These are phyloP conservation scores for Drosophila subquinaria DNA, from an alignment of 2,888 invertebrate species.

Conservation along the genomic window DNA sequence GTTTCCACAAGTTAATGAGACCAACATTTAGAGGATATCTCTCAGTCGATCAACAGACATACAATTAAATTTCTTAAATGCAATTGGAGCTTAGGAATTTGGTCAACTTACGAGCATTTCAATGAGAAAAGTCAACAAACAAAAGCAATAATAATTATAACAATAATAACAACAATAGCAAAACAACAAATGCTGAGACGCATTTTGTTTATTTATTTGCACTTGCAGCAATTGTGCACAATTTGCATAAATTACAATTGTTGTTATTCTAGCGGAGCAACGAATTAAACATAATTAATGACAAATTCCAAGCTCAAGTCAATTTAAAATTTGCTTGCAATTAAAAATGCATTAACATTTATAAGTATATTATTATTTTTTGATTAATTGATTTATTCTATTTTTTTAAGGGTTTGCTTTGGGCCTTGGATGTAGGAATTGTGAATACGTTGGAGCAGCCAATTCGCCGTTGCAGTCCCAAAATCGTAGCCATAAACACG, in stretches of 20 bases:
- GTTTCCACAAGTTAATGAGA: not conserved
- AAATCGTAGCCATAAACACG: constrained; percentile 88
- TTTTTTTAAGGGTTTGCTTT: constrained; percentile 86
- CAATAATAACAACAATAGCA: constrained; percentile 5
- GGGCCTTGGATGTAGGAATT: constrained; percentile 88
- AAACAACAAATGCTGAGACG: constrained; percentile 21
- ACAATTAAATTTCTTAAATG: not conserved
- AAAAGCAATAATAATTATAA: constrained; percentile 9
- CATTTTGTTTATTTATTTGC: constrained; percentile 26
- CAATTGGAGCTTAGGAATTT: constrained; percentile 11
- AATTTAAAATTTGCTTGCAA: not conserved
- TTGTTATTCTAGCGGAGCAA: not conserved
- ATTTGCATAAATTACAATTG: constrained; percentile 10
- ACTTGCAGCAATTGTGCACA: constrained; percentile 9
- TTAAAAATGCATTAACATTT: constrained; percentile 5
- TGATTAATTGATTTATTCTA: constrained; percentile 11
- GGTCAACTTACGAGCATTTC: constrained; percentile 2
- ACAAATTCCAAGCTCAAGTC: constrained; percentile 12
- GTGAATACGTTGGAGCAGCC: constrained; percentile 88
- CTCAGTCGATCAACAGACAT: not conserved
- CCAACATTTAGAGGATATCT: not conserved
- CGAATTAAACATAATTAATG: constrained; percentile 10
- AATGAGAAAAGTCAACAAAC: constrained; percentile 7
- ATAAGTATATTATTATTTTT: not conserved
- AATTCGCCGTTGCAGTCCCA: constrained; percentile 87